These are phyloP conservation scores for Aradophagus sp. DNA, from an alignment of 1,140 invertebrate species.

Conservation along the genomic window DNA sequence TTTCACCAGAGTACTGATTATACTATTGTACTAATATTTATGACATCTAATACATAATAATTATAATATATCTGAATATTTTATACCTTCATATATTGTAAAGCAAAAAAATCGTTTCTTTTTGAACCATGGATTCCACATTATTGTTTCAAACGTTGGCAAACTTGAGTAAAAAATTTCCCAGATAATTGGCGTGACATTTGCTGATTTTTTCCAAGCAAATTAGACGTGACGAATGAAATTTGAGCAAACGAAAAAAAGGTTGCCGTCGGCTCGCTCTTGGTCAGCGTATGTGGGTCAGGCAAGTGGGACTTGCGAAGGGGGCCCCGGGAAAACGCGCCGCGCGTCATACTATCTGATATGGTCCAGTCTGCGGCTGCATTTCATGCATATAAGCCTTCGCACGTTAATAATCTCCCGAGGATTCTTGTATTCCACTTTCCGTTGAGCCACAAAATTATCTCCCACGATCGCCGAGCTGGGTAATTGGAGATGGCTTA, in stretches of 20 bases:
- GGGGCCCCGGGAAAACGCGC: constrained; percentile 29
- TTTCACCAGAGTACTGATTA: too few species aligned
- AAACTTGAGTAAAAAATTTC: too few species aligned
- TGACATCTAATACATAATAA: too few species aligned
- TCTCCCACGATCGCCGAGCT: constrained; percentile 42
- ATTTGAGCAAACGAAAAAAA: constrained; percentile 21
- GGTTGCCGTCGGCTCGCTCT: constrained; percentile 43
- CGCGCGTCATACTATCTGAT: constrained; percentile 50
- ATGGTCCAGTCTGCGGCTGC: constrained; percentile 43
- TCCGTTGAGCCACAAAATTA: constrained; percentile 53
- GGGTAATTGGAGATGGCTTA: constrained; percentile 42
- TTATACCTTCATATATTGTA: too few species aligned
- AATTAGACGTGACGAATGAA: constrained; percentile 3
- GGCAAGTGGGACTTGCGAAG: constrained; percentile 61
- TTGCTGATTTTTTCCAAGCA: too few species aligned
- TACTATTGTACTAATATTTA: too few species aligned
- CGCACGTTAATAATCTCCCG: constrained; percentile 41
- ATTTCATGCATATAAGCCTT: constrained; percentile 34
- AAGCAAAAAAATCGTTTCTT: too few species aligned
- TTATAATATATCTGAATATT: too few species aligned
- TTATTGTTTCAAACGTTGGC: too few species aligned
- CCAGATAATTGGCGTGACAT: too few species aligned
- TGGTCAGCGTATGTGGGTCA: constrained; percentile 58
- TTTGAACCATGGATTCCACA: too few species aligned
- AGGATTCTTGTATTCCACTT: constrained; percentile 51